Base-by-base conservation (phyloP, 2,113 vertebrate genomes). In the Ptilonorhynchus violaceus region DNA sequence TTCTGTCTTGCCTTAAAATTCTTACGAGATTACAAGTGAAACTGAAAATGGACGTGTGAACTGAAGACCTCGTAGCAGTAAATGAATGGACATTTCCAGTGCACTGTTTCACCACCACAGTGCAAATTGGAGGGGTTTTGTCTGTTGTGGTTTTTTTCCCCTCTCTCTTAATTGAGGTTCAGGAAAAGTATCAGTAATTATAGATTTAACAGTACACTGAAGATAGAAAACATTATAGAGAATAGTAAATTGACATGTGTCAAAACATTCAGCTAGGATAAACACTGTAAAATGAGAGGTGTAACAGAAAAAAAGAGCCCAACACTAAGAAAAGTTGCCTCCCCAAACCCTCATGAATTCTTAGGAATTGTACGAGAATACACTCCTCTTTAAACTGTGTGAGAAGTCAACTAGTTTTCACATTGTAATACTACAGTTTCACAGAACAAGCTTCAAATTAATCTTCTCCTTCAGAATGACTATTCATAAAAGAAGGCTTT, bases 81-180 rank as follows among this genome's bases (percentile, higher is more conserved):
- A 75, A 50, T 13, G 7, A 87, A 90, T 16, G 15, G 19, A 66
- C 47, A 80, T 55, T 70, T 74, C 46, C 41, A 78, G 37, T 27
- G 22, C 19, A 55, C 19, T 66, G 47, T 60, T 60, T 37, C 41
- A 60, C 15, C 15, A 73, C 13, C 47, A 52, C 21, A 53, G 13
- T 28, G 21, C 15, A 74, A 52, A 78, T 1, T 19, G 6, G 5
- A 42, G 4, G 5, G 2, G 9, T 46, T 91, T 62, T 44, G 2
- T 33, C 60, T 50, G 12, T 9, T 50, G 15, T 10, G 28, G 6
- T 1, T n/a, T 30, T 24, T 19, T 28, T 8, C 2, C 2, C 2
- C 7, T 8, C 12, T 18, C 16, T 33, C 9, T 63, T 33, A 64
- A 75, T 27, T 80, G 21, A 35, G 49, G 2, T 30, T 73, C 20